Base-by-base conservation (phyloP, 2,113 vertebrate genomes). In the Onychorhynchus coronatus region DNA sequence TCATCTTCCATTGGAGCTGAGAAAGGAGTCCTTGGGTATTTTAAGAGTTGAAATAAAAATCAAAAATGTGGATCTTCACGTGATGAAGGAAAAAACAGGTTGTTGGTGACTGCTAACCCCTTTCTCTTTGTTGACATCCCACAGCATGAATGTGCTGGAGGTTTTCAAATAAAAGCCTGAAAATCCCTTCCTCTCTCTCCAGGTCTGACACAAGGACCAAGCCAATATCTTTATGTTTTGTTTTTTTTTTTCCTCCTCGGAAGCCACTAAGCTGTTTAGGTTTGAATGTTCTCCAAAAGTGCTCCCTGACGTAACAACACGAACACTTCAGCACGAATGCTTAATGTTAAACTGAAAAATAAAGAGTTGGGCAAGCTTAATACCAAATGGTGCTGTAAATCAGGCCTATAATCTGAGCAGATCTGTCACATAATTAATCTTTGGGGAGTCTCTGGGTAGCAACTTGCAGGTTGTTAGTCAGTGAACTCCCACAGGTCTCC, bases 341-440 rank as follows among this genome's bases (percentile, higher is more conserved):
- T 86, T 66, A 35, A 22, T 12, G 25, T 42, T 78, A 70, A 88
- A 58, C n/a, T 58, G 63, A 53, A 46, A 70, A 79, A 35, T 2
- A 88, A 41, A 33, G 37, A 80, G 7, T 35, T 92, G 55, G 67
- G 22, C n/a, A 49, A 44, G 7, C 22, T 76, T 82, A 85, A 42
- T 47, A 24, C 42, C 59, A 68, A 88, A 24, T 0, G 1, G 28
- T 50, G 46, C 2, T 86, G 72, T 88, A 93, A 91, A 92, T 93
- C 68, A 84, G 68, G 41, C 33, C 55, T 72, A 67, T 86, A 92
- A 94, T 88, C 79, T 80, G 67, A 66, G 55, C 12, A 70, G 83
- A 37, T 67, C 33, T 91, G 83, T 50, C 44, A 28, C 50, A 28
- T 92, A 77, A 96, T 83, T 95, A 94, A 84, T 95, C 86, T 93